phyloP scores from a whole-genome alignment of 2,888 invertebrate genomes.

The Parapristionchus giblindavisi region DNA sequence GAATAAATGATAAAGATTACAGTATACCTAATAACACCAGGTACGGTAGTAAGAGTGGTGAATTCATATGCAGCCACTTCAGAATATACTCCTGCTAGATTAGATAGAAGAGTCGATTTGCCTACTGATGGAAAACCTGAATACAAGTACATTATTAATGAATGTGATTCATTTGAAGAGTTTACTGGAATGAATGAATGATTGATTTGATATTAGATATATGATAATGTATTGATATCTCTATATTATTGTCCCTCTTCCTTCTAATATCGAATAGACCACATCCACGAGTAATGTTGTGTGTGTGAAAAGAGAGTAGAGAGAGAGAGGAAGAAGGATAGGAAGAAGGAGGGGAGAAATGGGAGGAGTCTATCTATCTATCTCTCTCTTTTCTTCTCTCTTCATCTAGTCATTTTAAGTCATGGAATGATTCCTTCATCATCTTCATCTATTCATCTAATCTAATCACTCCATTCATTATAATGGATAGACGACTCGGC shows the following conservation, averaged over 20 bases:
- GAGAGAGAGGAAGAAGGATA: not conserved
- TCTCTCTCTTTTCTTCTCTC: conserved; percentile 18
- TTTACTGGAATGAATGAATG: no score
- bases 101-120: conserved; percentile 94
- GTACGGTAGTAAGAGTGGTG: conserved; percentile 98
- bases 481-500: conserved; percentile 27
- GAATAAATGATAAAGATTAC: not conserved
- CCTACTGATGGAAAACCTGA: conserved; percentile 97
- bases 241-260: not conserved
- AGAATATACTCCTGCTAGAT: conserved; percentile 98
- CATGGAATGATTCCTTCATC: conserved; percentile 29
- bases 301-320: not conserved
- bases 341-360: conserved; percentile 9
- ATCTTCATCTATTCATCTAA: not conserved
- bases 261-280: conserved; percentile 2
- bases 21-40: conserved; percentile 80
- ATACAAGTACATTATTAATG: conserved; percentile 47
- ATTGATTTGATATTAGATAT: no score
- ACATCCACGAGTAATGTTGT: not conserved
- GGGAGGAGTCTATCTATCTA: conserved; percentile 7
- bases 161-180: no score
- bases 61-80: conserved; percentile 99
- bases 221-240: no score
- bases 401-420: conserved; percentile 13
- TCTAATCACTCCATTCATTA: not conserved